Evolutionary conservation across 2,888 invertebrate genomes (phyloP), one percentile per base, ranked within the genome.

Genomic region (Gasteruption jaculator): DNA sequence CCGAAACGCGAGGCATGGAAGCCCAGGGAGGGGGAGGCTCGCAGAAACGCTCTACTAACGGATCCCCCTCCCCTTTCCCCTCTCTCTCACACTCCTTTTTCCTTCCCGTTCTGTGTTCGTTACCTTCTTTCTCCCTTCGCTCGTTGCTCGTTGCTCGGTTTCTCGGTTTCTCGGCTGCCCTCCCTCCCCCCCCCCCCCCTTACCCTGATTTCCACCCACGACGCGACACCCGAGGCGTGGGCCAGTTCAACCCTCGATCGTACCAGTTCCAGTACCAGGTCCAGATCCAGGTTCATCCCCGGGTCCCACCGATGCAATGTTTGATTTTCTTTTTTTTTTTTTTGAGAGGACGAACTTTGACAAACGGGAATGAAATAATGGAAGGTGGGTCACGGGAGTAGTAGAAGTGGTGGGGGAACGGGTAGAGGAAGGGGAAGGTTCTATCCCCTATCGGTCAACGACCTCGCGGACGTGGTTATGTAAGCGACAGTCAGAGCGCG

Each of bases 31-130:
- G 43, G 53, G 50, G 45, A 48, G 47, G 38, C 42, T 34, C 48
- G 45, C 52, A 43, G 8, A 12, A 49, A 49, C 57, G 61, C 58
- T 63, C 60, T 55, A 61, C 63, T 65, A 66, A 66, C 66, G 65
- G 67, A 60, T 65, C 63, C 60, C 57, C 60, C 53, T 56, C 58
- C 58, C 51, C 48, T 53, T 73, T 73, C 74, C 73, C 73, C 74
- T 73, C 74, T 72, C 58, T 65, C 61, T 60, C 60, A 58, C 24
- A 34, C 37, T 38, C 40, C 31, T 38, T 46, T 38, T 36, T 36
- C 18, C 37, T 25, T 38, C 33, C 41, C 45, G 22, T 30, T n/a
- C n/a, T n/a, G n/a, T n/a, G n/a, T n/a, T n/a, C 38, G 21, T 41
- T 30, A 38, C 27, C 26, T 29, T 22, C 37, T 34, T 10, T 33